Evolutionary conservation across 2,797 vertebrate species (phyloP), one percentile per base, ranked within the genome.

Genomic region (Etheostoma nigrum): DNA sequence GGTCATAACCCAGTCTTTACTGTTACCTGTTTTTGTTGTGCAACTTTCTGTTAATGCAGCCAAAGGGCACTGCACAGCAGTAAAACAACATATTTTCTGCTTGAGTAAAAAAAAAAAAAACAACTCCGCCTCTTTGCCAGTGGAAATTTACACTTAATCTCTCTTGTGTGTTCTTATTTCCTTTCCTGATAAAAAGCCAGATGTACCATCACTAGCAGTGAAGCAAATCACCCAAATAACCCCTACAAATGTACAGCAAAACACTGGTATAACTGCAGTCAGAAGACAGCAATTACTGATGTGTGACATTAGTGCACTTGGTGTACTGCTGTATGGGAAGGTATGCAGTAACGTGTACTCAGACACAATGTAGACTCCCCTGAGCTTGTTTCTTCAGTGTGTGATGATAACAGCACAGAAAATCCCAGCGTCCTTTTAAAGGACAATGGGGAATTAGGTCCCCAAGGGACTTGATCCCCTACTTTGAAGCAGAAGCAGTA

Each of bases 351-450:
- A 69, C 2, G 4, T 60, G 60, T 49, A 12, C n/a, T 13, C 19
- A 9, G 44, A 19, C 5, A 19, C 3, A 1, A 7, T 3, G 10
- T 5, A 18, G 4, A 19, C 49, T 47, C 54, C 16, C 2, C 42
- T 55, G 67, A 68, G 44, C 59, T 57, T n/a, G 27, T 48, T 79
- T 70, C 45, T n/a, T 62, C 4, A 25, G 40, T 72, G 63, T 60
- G 72, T 64, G n/a, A 59, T 60, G 27, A 69, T 27, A 57, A 54
- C 16, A 45, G 3, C 14, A 16, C 19, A 10, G 7, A 55, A 70
- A 42, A 30, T 5, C 0, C 5, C 0, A 0, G 3, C 60, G 66
- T 72, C 36, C 27, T 45, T 11, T 40, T 11, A 15, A 42, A 48
- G 8, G 36, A 61, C 19, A 30, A 36, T 0, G 5, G 7, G 25